These are phyloP conservation scores for Alosa alosa DNA, from an alignment of 2,113 vertebrate species.

Conservation along the genomic window DNA sequence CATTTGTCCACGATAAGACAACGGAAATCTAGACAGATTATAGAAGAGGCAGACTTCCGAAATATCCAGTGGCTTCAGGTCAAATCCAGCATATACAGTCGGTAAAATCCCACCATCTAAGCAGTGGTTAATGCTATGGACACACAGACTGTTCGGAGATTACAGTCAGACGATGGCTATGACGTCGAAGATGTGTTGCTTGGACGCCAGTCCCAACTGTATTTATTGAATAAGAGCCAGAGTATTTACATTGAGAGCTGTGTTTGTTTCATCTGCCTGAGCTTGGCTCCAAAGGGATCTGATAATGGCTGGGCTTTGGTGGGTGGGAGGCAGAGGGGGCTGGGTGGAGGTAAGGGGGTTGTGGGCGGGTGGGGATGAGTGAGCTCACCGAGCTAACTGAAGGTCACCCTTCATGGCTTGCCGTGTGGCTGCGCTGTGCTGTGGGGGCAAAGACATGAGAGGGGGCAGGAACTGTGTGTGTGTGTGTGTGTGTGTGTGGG, in stretches of 20 bases:
- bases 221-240: neutral
- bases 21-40: neutral
- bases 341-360: neutral
- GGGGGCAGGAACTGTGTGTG: neutral
- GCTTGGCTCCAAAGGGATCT: constrained; percentile 1
- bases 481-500: too few species aligned
- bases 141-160: neutral
- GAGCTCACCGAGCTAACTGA: constrained; percentile 20
- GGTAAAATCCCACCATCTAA: neutral
- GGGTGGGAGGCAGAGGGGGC: neutral
- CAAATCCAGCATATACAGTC: neutral
- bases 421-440: neutral
- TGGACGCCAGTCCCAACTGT: neutral
- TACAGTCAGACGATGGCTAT: neutral
- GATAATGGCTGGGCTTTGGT: constrained; percentile 1
- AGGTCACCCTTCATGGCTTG: constrained; percentile 23
- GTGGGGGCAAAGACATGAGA: neutral
- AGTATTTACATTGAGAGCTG: neutral
- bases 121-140: neutral
- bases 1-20: neutral
- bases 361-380: neutral
- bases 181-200: neutral
- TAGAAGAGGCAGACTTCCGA: neutral
- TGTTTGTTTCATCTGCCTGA: neutral
- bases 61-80: neutral